Evolutionary conservation across 2,113 vertebrate species (phyloP), one percentile per base, ranked within the genome.

Genomic region (Ascaphus truei): DNA sequence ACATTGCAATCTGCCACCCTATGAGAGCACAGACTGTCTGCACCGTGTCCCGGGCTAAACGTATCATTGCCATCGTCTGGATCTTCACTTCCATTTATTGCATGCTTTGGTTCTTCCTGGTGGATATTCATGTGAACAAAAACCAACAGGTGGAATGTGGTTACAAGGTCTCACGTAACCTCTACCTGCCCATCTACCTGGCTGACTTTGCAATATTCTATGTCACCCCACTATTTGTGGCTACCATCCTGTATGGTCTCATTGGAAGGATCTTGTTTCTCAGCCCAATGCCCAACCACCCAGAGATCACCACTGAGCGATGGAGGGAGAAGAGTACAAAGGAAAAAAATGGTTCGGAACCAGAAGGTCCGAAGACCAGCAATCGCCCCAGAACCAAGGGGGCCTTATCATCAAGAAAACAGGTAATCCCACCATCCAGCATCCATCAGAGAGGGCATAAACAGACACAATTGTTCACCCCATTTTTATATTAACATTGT

Each of bases 151-250:
- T 88, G 39, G 83, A 89, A 77, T 93, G 91, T 0, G 85, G 89
- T 48, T 94, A 92, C 83, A 84, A 75, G 29, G 92, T 90, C 60
- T 90, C 92, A 9, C 79, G 84, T 9, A 86, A 92, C 66, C 90
- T 93, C 72, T 91, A 91, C 74, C 84, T 94, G 67, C 90, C 90
- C 65, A 90, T 93, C 79, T 92, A 91, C 81, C 86, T 93, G 72
- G 86, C 91, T 0, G 92, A 94, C 83, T 93, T 92, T 1, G 30
- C 89, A 47, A 78, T 92, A 73, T 93, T 94, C 79, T 92, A 92
- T 1, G 81, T 91, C 26, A 73, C 79, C 4, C 89, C 91, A 0
- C 75, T 92, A 65, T 78, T 91, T n/a, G 82, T 89, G 25, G 85
- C 90, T 77, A 83, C 88, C 0, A 74, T 88, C 18, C 83, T 95